A percentile compares a stretch with the other conserved stretches of the same genome.
phyloP scores from a whole-genome alignment of 2,113 vertebrate species.

The Herpailurus yagouaroundi region DNA sequence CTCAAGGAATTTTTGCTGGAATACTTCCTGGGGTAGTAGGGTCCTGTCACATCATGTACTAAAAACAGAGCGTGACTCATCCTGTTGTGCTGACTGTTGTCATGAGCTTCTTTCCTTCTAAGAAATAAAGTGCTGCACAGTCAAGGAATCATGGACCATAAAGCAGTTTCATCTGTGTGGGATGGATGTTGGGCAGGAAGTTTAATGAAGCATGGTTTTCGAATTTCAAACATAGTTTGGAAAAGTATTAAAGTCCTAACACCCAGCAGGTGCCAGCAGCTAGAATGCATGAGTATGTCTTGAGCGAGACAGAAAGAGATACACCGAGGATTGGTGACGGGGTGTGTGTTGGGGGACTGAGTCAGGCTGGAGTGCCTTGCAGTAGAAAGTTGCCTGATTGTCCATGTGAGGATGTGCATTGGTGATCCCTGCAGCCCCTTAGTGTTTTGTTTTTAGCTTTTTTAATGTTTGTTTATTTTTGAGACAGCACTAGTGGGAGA shows the following conservation, averaged over 20 bases:
- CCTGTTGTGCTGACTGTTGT: not conserved
- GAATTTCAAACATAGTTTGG: constrained; percentile 8
- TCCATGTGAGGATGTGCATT: not conserved
- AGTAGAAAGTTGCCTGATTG: not conserved
- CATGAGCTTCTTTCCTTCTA: constrained; percentile 52
- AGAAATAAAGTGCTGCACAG: constrained; percentile 39
- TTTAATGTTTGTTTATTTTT: too few relatives aligned
- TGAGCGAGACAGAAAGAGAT: not conserved
- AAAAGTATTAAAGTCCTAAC: not conserved
- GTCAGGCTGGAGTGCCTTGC: not conserved
- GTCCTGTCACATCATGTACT: constrained; percentile 45
- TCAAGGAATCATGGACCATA: not conserved
- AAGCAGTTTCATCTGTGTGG: not conserved
- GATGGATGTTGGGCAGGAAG: not conserved
- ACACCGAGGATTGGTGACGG: not conserved
- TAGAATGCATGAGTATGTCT: not conserved
- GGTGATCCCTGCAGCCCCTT: not conserved
- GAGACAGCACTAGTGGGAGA: too few relatives aligned
- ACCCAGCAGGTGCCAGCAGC: not conserved
- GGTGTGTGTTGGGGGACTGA: not conserved
- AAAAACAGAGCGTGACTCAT: constrained; percentile 53
- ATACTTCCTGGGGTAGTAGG: not conserved
- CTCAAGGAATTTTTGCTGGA: constrained; percentile 38
- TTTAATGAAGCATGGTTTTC: not conserved
- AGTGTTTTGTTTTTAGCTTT: not conserved